These are phyloP conservation scores for Ariopsis seemanni DNA, from an alignment of 2,113 vertebrate species.

Conservation along the genomic window DNA sequence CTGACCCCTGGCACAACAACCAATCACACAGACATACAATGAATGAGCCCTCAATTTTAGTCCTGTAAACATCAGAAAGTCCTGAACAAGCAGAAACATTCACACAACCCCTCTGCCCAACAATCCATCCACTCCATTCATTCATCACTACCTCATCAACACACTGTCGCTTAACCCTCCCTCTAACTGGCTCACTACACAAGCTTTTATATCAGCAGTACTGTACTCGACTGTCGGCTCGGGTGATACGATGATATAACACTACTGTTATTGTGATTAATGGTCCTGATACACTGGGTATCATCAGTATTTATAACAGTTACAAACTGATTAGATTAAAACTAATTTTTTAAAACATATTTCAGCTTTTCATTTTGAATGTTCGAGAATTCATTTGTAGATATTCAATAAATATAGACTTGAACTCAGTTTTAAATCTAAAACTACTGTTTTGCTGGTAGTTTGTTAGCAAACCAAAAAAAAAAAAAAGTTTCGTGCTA, in stretches of 20 bases:
- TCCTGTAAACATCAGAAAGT: conserved; percentile 21
- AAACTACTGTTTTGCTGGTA: background rate
- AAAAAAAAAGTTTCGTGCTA: background rate
- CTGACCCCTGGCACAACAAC: conserved; percentile 19
- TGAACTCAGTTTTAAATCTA: background rate
- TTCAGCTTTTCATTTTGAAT: background rate
- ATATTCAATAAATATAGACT: background rate
- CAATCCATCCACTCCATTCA: conserved; percentile 1
- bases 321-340: background rate
- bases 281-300: background rate
- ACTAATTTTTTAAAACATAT: background rate
- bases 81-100: conserved; percentile 24
- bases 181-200: background rate
- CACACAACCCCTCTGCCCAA: conserved; percentile 1
- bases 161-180: background rate
- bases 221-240: background rate
- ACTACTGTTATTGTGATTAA: background rate
- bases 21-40: conserved; percentile 3
- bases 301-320: background rate
- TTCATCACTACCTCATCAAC: conserved; percentile 3
- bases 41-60: background rate
- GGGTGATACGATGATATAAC: background rate
- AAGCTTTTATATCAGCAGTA: background rate
- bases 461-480: background rate
- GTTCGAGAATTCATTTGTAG: background rate